Evolutionary conservation across 2,797 vertebrate genomes (phyloP).

Genomic region (Enteromius afrohamiltoni): DNA sequence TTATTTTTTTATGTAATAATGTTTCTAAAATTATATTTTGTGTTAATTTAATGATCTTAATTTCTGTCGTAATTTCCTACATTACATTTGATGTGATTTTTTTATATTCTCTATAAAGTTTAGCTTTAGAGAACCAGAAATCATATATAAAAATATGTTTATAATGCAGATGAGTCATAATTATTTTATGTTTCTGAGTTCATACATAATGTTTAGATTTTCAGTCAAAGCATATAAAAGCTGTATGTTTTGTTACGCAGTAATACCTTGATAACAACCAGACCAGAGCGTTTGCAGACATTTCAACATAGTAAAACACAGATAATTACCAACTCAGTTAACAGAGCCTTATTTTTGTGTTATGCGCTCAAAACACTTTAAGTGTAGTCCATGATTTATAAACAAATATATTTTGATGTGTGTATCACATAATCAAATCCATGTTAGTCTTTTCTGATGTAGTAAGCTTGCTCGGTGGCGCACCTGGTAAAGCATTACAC

Average conservation of each 20-base stretch:
- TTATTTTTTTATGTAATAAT: no score
- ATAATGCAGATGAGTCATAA: background rate
- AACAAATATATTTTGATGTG: background rate
- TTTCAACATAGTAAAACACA: background rate
- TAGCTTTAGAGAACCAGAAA: background rate
- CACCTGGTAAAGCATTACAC: background rate
- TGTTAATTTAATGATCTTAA: background rate
- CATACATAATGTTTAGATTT: background rate
- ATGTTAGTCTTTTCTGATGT: background rate
- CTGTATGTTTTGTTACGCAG: background rate
- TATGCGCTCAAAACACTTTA: background rate
- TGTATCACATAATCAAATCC: background rate
- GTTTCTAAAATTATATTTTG: background rate
- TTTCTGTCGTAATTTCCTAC: background rate
- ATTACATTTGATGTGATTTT: background rate
- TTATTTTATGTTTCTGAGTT: background rate
- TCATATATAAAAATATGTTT: background rate
- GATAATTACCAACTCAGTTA: background rate
- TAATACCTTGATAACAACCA: background rate
- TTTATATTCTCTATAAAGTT: background rate
- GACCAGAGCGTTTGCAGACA: background rate
- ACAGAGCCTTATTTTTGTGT: background rate
- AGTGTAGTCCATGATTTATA: background rate
- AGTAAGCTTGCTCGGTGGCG: background rate
- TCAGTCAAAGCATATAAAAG: background rate